Conservation (phyloP, 2,888 invertebrate genomes). For the Leptinotarsa juncta region DNA sequence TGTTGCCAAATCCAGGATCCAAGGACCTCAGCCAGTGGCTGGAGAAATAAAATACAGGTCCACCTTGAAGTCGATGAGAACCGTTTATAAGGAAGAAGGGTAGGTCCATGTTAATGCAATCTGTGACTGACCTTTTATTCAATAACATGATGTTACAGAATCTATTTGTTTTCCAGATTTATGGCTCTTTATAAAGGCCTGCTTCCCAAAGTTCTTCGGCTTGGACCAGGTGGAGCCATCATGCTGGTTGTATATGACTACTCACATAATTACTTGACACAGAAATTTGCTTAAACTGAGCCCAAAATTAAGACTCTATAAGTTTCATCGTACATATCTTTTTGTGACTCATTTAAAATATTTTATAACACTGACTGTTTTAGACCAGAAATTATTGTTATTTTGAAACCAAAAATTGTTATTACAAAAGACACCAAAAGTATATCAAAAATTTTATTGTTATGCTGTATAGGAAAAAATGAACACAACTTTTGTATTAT, state of each 20-base stretch:
- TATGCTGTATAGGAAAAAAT: slow-evolving; percentile 10
- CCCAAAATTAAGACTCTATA: too few relatives aligned
- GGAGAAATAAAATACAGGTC: slow-evolving; percentile 82
- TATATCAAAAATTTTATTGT: not conserved
- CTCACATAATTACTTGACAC: slow-evolving; percentile 79
- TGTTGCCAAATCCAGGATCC: slow-evolving; percentile 95
- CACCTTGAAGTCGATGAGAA: slow-evolving; percentile 77
- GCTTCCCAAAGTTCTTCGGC: slow-evolving; percentile 87
- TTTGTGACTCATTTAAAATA: not conserved
- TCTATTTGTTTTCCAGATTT: slow-evolving; percentile 71
- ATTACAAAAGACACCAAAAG: too few relatives aligned
- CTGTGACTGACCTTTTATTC: too few relatives aligned
- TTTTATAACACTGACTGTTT: not conserved
- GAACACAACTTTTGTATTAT: slow-evolving; percentile 27
- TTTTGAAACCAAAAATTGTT: too few relatives aligned
- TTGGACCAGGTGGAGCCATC: slow-evolving; percentile 95
- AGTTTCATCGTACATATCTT: too few relatives aligned
- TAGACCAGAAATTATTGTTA: too few relatives aligned
- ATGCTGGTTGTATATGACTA: slow-evolving; percentile 95
- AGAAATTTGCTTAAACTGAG: slow-evolving; percentile 59
- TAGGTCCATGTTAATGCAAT: slow-evolving; percentile 62
- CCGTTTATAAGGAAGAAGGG: slow-evolving; percentile 92
- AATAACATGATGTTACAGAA: too few relatives aligned
- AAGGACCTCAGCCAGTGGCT: slow-evolving; percentile 86
- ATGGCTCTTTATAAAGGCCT: slow-evolving; percentile 92